Evolutionary conservation across 2,888 invertebrate genomes (phyloP), one percentile per base, ranked within the genome.

Genomic region (Amphipyra tragopoginis): DNA sequence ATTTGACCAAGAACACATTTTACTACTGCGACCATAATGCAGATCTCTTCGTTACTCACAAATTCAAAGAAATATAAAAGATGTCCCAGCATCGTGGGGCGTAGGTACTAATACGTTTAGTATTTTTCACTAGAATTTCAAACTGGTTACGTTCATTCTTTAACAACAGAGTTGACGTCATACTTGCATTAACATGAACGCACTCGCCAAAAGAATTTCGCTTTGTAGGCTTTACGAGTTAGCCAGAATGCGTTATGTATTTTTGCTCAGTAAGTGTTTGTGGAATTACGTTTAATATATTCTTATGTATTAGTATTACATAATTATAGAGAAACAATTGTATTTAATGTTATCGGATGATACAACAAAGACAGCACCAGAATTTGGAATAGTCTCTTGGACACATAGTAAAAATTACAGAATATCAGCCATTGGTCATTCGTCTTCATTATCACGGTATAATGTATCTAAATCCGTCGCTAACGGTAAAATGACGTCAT

Each of bases 401-500:
- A 29, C 29, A 29, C 29, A 4, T 4, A 29, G 2, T 29, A 29
- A 29, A 29, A 7, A 29, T 29, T 29, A 36, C 36, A n/a, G 38
- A 21, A n/a, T n/a, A n/a, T 26, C 26, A 13, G 21, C 9, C 9
- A 47, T 14, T 14, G n/a, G 33, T 33, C 14, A 50, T n/a, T 3
- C 13, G 51, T 29, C 10, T 40, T 52, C 15, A 52, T 49, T 21
- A 36, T 42, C 34, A 40, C 10, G 36, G 42, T 40, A 9, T 60
- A 49, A 49, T 42, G 9, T 21, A 21, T 57, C 50, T 29, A 9
- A 53, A 53, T 39, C 29, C 21, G 50, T 36, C 13, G 2, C 50
- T 62, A 63, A 64, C 53, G 26, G 62, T 66, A 59, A 51, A 43
- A 43, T 77, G 54, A 79, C 63, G 54, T 64, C 70, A 67, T 26